A percentile compares a stretch with the other conserved stretches of the same genome.
These are phyloP conservation scores for Anagyrus pseudococci DNA, from an alignment of 2,888 invertebrate genomes.

Conservation along the genomic window DNA sequence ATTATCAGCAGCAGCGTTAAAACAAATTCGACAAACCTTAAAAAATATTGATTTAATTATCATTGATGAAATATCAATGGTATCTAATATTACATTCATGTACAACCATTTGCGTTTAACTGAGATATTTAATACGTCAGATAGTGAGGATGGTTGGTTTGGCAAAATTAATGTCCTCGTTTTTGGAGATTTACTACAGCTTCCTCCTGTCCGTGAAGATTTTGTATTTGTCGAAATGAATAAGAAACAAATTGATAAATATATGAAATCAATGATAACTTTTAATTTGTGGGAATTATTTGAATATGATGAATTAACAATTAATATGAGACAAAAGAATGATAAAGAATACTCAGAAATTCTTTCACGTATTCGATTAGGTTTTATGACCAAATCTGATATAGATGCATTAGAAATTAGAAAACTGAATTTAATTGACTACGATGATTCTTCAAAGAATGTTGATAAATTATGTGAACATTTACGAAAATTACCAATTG, in stretches of 20 bases:
- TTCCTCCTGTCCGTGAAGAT: slow-evolving; percentile 48
- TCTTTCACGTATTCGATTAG: slow-evolving; percentile 39
- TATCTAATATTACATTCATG: slow-evolving; percentile 44
- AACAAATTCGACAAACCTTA: slow-evolving; percentile 44
- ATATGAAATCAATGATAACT: slow-evolving; percentile 41
- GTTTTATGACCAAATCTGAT: slow-evolving; percentile 10
- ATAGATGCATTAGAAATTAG: slow-evolving; percentile 20
- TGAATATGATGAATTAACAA: slow-evolving; percentile 47
- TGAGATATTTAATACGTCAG: slow-evolving; percentile 48
- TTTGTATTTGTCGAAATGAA: slow-evolving; percentile 45
- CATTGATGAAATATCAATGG: slow-evolving; percentile 48
- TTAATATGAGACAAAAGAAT: slow-evolving; percentile 46
- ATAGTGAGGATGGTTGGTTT: slow-evolving; percentile 48
- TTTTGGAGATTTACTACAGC: slow-evolving; percentile 51
- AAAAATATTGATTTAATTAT: slow-evolving; percentile 46
- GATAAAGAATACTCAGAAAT: slow-evolving; percentile 42
- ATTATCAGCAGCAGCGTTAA: slow-evolving; percentile 45
- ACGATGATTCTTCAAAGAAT: slow-evolving; percentile 2
- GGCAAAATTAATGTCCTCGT: slow-evolving; percentile 41
- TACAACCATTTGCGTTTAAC: slow-evolving; percentile 44
- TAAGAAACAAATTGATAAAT: slow-evolving; percentile 41
- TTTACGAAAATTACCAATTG: not conserved
- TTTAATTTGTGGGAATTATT: slow-evolving; percentile 49
- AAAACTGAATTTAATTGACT: slow-evolving; percentile 11
- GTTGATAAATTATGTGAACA: slow-evolving; percentile 23